Base-by-base conservation (phyloP, 1,140 invertebrate genomes). In the Diorhabda elongata region DNA sequence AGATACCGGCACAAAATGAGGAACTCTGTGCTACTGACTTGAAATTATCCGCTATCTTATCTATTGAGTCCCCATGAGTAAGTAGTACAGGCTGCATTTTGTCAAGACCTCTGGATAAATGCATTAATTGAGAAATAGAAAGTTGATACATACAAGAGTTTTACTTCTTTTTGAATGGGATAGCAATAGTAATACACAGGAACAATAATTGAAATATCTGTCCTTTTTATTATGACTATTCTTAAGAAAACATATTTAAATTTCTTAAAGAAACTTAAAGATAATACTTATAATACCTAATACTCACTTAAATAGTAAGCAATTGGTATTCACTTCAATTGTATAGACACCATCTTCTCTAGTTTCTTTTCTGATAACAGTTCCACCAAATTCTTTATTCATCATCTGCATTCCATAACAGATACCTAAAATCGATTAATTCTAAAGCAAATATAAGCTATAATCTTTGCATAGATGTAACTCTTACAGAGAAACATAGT, bases 401-500 rank as follows among this genome's bases (percentile, higher is more conserved):
- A 99, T 89, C 91, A 99, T 93, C 85, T 99, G 97, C 92, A 99
- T 96, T 58, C 98, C 98, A 85, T 99, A 99, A 83, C 98, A 99
- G 78, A 99, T 99, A 73, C 92, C 92, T 89, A 74, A 68, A 73
- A 77, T 26, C 26, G 26, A 26, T 26, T 26, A 26, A 26, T 26
- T 26, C 26, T 26, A 26, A 26, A 26, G 26, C 26, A 26, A 26
- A 26, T 26, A 26, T 2, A 26, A 26, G 26, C 26, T 26, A 26
- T 26, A 26, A 26, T 26, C 26, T 26, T 26, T 26, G 1, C 26
- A 26, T 26, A 26, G 0, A 26, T 26, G 26, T 26, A 26, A 26
- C 26, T 26, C 11, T 11, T 11, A 11, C 11, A 11, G 11, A 11
- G 11, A 11, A 11, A 11, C 11, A 11, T 11, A 11, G 11, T 11